Conservation (phyloP, 2,113 vertebrate species). For the Dermatemys mawii region DNA sequence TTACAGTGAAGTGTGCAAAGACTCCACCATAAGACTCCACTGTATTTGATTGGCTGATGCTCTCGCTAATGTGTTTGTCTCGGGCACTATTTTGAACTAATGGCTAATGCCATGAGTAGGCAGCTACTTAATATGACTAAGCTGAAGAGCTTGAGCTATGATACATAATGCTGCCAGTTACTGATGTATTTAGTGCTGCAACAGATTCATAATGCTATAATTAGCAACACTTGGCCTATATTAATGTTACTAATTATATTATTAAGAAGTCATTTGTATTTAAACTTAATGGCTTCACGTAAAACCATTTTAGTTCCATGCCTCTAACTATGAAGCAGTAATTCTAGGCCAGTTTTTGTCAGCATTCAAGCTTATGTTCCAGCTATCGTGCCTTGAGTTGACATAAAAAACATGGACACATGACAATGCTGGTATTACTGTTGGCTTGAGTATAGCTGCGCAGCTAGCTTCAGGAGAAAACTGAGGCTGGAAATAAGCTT, state of each 20-base stretch:
- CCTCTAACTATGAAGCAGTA: background rate
- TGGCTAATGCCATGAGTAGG: constrained; percentile 4
- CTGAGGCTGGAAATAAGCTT: background rate
- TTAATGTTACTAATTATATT: background rate
- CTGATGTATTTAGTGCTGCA: background rate
- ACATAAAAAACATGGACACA: background rate
- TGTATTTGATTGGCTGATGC: background rate
- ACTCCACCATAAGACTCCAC: constrained; percentile 44
- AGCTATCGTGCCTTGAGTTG: background rate
- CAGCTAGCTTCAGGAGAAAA: background rate
- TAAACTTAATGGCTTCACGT: constrained; percentile 19
- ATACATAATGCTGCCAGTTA: background rate
- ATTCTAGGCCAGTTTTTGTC: constrained; percentile 7
- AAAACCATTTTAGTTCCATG: constrained; percentile 18
- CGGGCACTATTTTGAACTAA: constrained; percentile 20
- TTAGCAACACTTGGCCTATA: background rate
- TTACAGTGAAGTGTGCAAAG: constrained; percentile 35
- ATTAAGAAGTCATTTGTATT: constrained; percentile 14
- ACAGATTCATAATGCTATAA: background rate
- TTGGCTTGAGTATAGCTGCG: background rate
- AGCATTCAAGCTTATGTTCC: background rate
- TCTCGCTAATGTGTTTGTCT: constrained; percentile 17
- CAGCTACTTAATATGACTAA: background rate
- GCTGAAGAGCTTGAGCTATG: background rate
- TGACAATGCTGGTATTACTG: background rate